Evolutionary conservation across 2,888 invertebrate genomes (phyloP).

Genomic region (Drosophila atripex): DNA sequence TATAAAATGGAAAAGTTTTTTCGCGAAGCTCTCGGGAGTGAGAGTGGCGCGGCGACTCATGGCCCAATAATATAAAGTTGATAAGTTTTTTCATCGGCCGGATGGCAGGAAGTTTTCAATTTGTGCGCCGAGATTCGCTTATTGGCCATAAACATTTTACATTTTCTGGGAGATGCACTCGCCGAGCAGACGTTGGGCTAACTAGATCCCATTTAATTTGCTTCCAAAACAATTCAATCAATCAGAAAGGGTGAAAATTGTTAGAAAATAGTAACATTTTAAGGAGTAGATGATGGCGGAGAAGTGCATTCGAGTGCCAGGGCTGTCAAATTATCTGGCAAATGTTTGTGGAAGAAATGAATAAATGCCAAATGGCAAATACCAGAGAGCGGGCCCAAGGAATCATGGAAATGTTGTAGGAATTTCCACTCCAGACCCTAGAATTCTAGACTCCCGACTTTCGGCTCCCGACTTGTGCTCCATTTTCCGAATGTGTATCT

Average conservation of each 20-base stretch:
- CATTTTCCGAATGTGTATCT: constrained; percentile 16
- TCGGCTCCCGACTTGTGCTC: too few species aligned
- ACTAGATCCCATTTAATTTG: constrained; percentile 60
- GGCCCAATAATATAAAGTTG: constrained; percentile 21
- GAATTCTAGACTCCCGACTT: too few species aligned
- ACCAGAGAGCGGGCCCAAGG: background rate
- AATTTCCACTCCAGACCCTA: background rate
- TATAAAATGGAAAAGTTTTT: constrained; percentile 6
- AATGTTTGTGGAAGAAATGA: constrained; percentile 32
- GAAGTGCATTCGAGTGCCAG: constrained; percentile 15
- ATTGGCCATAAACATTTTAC: constrained; percentile 41
- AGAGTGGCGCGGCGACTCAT: background rate
- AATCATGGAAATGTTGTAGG: background rate
- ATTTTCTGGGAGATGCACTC: constrained; percentile 4
- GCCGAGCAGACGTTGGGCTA: constrained; percentile 16
- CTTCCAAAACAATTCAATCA: constrained; percentile 62
- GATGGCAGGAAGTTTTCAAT: constrained; percentile 17
- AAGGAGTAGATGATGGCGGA: too few species aligned
- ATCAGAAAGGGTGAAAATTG: background rate
- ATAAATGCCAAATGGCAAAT: constrained; percentile 21
- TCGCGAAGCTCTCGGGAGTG: background rate
- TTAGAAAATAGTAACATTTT: background rate
- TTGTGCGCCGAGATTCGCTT: constrained; percentile 24
- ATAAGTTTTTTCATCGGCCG: constrained; percentile 19
- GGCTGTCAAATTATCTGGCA: constrained; percentile 34